These are phyloP conservation scores for Limenitis camilla DNA, from an alignment of 2,888 invertebrate genomes.

Conservation along the genomic window DNA sequence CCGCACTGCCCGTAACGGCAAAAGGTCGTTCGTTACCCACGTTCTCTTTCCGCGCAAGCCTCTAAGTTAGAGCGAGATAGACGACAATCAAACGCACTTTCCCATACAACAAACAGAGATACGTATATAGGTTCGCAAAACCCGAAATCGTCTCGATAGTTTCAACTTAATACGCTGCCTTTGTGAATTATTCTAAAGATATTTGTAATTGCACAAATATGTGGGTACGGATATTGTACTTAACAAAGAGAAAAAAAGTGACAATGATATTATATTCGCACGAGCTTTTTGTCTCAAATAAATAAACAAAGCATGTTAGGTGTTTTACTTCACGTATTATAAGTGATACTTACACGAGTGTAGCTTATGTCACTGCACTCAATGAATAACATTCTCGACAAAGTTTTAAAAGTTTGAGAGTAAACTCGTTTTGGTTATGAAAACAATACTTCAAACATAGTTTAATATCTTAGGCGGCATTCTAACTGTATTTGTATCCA, in stretches of 20 bases:
- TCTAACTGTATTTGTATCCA: no score
- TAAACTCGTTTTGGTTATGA: no score
- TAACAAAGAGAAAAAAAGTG: slow-evolving; percentile 25
- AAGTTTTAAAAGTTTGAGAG: no score
- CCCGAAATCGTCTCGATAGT: slow-evolving; percentile 71
- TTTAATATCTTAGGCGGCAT: no score
- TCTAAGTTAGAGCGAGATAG: slow-evolving; percentile 61
- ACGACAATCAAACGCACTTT: slow-evolving; percentile 33
- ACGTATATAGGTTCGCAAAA: slow-evolving; percentile 56
- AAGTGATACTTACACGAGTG: slow-evolving; percentile 6
- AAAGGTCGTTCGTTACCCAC: slow-evolving; percentile 75
- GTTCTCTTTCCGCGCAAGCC: slow-evolving; percentile 76
- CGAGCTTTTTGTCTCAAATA: slow-evolving; percentile 24
- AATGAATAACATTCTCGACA: background rate
- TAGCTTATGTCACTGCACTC: background rate
- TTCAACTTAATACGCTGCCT: slow-evolving; percentile 67
- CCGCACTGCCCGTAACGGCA: slow-evolving; percentile 72
- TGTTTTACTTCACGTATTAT: slow-evolving; percentile 7
- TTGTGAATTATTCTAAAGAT: slow-evolving; percentile 68
- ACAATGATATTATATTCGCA: slow-evolving; percentile 25
- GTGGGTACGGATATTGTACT: slow-evolving; percentile 33
- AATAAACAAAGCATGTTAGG: slow-evolving; percentile 13
- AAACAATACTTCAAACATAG: no score
- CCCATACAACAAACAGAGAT: slow-evolving; percentile 40
- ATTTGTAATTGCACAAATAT: slow-evolving; percentile 59